phyloP scores from a whole-genome alignment of 1,140 invertebrate genomes.

The Patella vulgata region DNA sequence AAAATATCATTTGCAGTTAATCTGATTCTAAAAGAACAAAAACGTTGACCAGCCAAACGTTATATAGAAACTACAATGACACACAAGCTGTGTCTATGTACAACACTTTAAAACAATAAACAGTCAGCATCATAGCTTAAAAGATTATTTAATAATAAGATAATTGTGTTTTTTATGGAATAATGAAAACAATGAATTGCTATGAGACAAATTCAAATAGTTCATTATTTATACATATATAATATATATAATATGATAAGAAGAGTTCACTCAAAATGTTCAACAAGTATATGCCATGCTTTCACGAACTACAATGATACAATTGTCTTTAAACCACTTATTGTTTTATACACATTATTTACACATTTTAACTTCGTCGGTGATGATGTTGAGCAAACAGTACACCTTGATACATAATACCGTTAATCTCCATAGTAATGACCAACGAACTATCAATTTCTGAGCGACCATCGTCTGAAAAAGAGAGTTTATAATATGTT shows the following conservation, averaged over 20 bases:
- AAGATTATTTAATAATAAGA: too few relatives aligned
- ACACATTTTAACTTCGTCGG: constrained; percentile 22
- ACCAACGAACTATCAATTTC: constrained; percentile 88
- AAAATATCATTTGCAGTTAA: too few relatives aligned
- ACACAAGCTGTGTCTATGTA: too few relatives aligned
- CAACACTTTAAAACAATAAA: too few relatives aligned
- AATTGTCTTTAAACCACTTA: background rate
- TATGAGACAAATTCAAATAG: background rate
- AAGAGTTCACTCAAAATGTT: background rate
- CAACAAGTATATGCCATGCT: background rate
- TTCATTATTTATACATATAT: background rate
- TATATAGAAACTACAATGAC: too few relatives aligned
- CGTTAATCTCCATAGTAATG: constrained; percentile 97
- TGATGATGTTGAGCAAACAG: constrained; percentile 67
- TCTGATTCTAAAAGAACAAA: too few relatives aligned
- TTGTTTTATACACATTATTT: background rate
- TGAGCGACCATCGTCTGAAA: constrained; percentile 70
- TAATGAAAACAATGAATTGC: background rate
- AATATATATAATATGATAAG: background rate
- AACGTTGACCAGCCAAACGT: too few relatives aligned
- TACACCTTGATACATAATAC: constrained; percentile 73
- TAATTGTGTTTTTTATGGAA: background rate
- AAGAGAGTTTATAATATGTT: constrained; percentile 16
- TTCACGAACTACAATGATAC: background rate
- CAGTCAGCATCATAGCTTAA: too few relatives aligned